Evolutionary conservation across 2,113 vertebrate species (phyloP).

Genomic region (Macrotis lagotis): DNA sequence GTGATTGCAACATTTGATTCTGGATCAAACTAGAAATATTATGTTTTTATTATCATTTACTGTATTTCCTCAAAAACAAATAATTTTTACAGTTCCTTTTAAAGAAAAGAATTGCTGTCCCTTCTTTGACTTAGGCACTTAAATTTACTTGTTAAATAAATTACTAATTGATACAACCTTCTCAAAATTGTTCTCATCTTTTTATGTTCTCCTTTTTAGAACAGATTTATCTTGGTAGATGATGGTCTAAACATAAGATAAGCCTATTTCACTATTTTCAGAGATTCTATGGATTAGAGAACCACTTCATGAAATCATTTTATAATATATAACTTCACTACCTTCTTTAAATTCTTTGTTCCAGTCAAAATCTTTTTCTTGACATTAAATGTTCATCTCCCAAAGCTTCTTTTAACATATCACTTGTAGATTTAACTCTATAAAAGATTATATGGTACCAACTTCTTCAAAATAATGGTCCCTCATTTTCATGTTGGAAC

Average conservation of each 20-base stretch:
- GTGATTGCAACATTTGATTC: neutral
- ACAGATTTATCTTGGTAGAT: neutral
- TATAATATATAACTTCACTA: neutral
- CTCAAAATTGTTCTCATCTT: neutral
- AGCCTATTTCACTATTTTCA: neutral
- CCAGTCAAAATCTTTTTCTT: neutral
- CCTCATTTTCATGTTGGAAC: neutral
- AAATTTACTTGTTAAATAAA: neutral
- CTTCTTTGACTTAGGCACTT: neutral
- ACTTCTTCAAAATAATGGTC: neutral
- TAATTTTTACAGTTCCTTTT: neutral
- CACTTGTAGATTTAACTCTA: neutral
- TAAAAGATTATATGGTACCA: neutral
- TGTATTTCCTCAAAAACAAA: neutral
- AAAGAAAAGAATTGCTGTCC: neutral
- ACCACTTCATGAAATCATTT: neutral
- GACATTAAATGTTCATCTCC: neutral
- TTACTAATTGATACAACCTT: neutral
- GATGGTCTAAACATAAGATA: neutral
- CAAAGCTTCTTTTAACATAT: neutral
- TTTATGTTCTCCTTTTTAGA: neutral
- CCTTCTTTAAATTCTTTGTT: neutral
- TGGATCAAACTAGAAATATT: neutral
- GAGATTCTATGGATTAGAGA: neutral
- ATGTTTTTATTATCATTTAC: neutral